A percentile compares a stretch with the other conserved stretches of the same genome.
Evolutionary conservation across 2,113 vertebrate genomes (phyloP).

Genomic region (Melanerpes formicivorus): DNA sequence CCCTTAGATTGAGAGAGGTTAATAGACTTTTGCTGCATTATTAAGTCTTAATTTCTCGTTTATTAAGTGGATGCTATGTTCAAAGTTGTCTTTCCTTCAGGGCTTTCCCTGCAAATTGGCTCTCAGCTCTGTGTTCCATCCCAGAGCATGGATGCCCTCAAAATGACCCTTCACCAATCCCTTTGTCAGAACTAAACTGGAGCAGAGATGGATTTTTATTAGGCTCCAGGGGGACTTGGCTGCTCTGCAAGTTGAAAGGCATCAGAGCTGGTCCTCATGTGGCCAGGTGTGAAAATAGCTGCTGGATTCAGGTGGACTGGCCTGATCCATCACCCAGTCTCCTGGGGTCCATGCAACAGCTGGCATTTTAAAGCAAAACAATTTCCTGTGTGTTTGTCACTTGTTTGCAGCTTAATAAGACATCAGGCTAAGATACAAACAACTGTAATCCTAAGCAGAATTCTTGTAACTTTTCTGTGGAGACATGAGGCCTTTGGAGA

Average conservation of each 20-base stretch:
- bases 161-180: not conserved
- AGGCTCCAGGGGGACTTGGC: not conserved
- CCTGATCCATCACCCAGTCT: not conserved
- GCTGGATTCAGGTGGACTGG: not conserved
- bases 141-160: not conserved
- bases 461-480: not conserved
- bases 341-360: not conserved
- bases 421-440: not conserved
- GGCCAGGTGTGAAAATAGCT: constrained; percentile 6
- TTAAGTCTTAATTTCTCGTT: constrained; percentile 80
- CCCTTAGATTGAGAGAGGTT: constrained; percentile 75
- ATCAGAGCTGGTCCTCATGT: not conserved
- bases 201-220: not conserved
- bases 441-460: not conserved
- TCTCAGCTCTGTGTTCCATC: constrained; percentile 49
- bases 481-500: not conserved
- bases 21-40: constrained; percentile 79
- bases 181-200: constrained; percentile 12
- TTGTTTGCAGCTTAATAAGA: not conserved
- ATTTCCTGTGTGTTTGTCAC: not conserved
- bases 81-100: constrained; percentile 73
- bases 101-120: constrained; percentile 73
- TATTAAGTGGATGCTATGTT: constrained; percentile 72
- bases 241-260: not conserved
- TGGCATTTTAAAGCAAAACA: not conserved